Conservation (phyloP, 2,888 invertebrate species). For the Chymomyza procnemis region DNA sequence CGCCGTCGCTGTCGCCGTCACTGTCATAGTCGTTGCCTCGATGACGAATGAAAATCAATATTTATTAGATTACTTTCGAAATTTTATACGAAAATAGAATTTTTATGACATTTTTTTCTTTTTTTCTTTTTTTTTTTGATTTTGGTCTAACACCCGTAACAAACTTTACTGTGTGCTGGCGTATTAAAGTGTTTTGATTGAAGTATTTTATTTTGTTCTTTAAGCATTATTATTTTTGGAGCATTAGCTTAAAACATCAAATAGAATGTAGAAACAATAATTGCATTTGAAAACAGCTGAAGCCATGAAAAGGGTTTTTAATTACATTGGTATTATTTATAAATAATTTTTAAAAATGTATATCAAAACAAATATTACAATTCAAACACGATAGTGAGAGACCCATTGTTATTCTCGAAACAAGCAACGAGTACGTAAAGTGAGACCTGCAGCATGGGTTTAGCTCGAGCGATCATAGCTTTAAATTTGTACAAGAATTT, state of each 20-base stretch:
- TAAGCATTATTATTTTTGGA: constrained; percentile 5
- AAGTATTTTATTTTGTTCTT: constrained; percentile 46
- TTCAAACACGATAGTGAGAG: too few relatives aligned
- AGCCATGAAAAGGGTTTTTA: background rate
- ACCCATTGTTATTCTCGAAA: too few relatives aligned
- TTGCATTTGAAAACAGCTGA: background rate
- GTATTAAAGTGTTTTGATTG: constrained; percentile 31
- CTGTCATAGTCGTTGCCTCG: constrained; percentile 49
- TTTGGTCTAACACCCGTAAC: constrained; percentile 14
- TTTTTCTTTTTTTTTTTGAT: constrained; percentile 10
- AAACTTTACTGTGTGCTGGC: constrained; percentile 34
- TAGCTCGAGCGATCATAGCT: too few relatives aligned
- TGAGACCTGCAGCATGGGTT: too few relatives aligned
- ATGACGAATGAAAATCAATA: constrained; percentile 77
- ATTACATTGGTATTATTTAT: too few relatives aligned
- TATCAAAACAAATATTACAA: too few relatives aligned
- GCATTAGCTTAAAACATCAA: background rate
- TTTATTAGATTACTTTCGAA: constrained; percentile 77
- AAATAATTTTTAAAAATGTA: too few relatives aligned
- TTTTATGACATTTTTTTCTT: constrained; percentile 60
- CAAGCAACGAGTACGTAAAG: too few relatives aligned
- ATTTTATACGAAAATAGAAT: constrained; percentile 67
- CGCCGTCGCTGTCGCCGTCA: constrained; percentile 38
- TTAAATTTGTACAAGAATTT: too few relatives aligned
- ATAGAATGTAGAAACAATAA: background rate